Percentiles rank a stretch among this genome's conserved stretches.
These are phyloP conservation scores for Oscheius sp. DNA, from an alignment of 2,888 invertebrate genomes.

Conservation along the genomic window DNA sequence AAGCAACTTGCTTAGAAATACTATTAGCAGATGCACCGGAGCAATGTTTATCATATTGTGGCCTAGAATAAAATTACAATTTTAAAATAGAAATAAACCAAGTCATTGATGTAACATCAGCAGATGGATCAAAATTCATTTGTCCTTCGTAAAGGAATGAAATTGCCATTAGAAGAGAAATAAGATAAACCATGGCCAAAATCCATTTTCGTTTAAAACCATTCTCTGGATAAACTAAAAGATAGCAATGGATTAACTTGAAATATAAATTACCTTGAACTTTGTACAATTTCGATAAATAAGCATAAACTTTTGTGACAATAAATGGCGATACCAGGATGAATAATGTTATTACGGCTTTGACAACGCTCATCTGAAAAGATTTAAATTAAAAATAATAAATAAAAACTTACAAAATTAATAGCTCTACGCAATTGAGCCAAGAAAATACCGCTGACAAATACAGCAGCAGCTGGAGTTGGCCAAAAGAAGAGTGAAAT, in stretches of 20 bases:
- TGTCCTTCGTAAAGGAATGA: constrained; percentile 65
- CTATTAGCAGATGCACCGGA: constrained; percentile 47
- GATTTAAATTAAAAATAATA: no score
- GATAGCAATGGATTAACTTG: no score
- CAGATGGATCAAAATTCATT: constrained; percentile 53
- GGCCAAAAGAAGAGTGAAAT: constrained; percentile 48
- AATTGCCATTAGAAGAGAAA: constrained; percentile 57
- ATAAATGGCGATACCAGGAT: constrained; percentile 62
- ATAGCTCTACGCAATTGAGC: constrained; percentile 28
- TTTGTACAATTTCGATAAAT: constrained; percentile 56
- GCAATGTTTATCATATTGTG: constrained; percentile 63
- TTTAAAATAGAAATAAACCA: constrained; percentile 40
- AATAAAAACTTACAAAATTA: constrained; percentile 33
- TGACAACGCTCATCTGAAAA: constrained; percentile 54
- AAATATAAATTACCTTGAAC: constrained; percentile 14
- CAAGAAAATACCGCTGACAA: constrained; percentile 19
- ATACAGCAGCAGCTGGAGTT: constrained; percentile 25
- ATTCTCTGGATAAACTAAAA: constrained; percentile 46
- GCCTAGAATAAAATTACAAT: constrained; percentile 36
- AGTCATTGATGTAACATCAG: constrained; percentile 67
- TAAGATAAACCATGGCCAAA: constrained; percentile 59
- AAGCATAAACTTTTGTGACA: constrained; percentile 43
- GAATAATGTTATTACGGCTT: constrained; percentile 54
- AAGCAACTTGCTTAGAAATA: constrained; percentile 53
- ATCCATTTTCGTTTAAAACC: constrained; percentile 50